These are phyloP conservation scores for Apodemia zela DNA, from an alignment of 2,888 invertebrate genomes.

Conservation along the genomic window DNA sequence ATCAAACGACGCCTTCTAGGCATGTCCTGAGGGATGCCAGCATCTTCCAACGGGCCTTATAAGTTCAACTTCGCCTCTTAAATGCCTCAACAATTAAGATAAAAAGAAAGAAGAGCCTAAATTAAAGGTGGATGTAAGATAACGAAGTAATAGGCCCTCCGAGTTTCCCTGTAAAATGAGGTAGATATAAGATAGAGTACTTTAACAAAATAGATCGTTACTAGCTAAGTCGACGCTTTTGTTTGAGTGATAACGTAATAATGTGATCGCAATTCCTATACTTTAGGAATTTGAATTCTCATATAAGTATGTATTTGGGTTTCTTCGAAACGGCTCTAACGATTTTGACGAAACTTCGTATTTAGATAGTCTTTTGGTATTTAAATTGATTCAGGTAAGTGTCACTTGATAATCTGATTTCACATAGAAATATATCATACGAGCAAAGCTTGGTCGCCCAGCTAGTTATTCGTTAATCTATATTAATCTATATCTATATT, in stretches of 20 bases:
- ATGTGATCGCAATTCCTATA: background rate
- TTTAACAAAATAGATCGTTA: slow-evolving; percentile 3
- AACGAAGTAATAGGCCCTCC: slow-evolving; percentile 71
- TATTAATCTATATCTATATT: no score
- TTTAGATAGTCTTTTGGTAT: no score
- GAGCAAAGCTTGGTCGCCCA: no score
- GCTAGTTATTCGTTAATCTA: no score
- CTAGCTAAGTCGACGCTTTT: background rate
- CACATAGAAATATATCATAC: no score
- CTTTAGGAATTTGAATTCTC: no score
- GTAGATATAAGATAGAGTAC: slow-evolving; percentile 11
- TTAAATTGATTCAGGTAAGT: no score
- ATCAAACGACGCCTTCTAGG: slow-evolving; percentile 78
- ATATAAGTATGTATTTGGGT: no score
- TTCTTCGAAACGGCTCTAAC: no score
- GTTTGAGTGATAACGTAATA: background rate
- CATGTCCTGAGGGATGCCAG: slow-evolving; percentile 76
- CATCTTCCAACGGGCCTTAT: slow-evolving; percentile 66
- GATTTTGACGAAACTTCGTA: no score
- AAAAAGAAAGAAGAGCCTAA: slow-evolving; percentile 77
- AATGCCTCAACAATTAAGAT: slow-evolving; percentile 80
- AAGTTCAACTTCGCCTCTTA: slow-evolving; percentile 75
- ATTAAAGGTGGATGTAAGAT: slow-evolving; percentile 79
- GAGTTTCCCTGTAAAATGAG: slow-evolving; percentile 11
- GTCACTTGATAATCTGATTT: no score